Evolutionary conservation across 2,113 vertebrate species (phyloP).

Genomic region (Merops nubicus): DNA sequence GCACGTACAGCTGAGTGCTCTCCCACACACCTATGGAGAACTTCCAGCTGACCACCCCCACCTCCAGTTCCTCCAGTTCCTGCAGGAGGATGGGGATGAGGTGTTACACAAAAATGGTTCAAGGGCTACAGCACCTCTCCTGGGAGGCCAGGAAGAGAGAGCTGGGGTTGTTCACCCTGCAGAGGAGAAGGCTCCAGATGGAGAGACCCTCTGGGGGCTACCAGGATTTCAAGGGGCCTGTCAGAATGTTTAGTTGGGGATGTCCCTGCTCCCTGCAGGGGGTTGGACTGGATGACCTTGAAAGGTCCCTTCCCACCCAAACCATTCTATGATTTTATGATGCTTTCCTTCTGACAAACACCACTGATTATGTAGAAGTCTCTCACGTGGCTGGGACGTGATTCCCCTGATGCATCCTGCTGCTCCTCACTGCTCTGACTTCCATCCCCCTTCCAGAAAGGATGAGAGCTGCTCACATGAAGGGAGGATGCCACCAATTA

Average conservation of each 20-base stretch:
- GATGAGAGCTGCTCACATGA: neutral
- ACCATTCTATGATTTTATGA: neutral
- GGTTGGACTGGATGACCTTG: neutral
- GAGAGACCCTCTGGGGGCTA: neutral
- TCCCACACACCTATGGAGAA: neutral
- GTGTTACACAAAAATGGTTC: neutral
- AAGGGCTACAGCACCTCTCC: neutral
- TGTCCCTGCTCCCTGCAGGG: neutral
- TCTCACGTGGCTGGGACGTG: neutral
- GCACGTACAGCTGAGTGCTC: neutral
- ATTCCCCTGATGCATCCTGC: neutral
- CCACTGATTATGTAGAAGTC: rapidly evolving
- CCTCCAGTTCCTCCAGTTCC: neutral
- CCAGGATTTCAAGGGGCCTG: neutral
- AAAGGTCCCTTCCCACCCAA: neutral
- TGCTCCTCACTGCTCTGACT: neutral
- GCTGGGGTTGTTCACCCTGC: neutral
- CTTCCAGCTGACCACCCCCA: neutral
- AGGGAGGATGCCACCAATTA: neutral
- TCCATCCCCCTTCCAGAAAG: neutral
- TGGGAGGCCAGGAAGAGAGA: neutral
- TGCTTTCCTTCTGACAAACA: neutral
- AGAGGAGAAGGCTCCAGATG: neutral
- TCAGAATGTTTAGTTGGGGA: neutral
- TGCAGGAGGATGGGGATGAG: neutral